A percentile compares a stretch with the other conserved stretches of the same genome.
Conservation (phyloP, 2,888 invertebrate species). For the Rhagophthalmus giganteus region DNA sequence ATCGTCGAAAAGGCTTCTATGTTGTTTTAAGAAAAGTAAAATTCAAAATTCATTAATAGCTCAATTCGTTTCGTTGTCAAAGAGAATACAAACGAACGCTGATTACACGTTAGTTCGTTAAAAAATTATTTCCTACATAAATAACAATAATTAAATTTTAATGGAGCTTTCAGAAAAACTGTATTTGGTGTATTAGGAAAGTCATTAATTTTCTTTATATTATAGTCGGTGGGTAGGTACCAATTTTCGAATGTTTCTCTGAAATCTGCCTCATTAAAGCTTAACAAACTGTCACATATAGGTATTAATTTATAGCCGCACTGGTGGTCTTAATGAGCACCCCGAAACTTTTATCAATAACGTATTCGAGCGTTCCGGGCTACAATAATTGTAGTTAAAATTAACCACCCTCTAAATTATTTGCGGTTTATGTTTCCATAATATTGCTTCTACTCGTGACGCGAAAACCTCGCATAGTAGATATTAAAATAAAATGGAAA, state of each 20-base stretch:
- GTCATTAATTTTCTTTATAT: slow-evolving; percentile 9
- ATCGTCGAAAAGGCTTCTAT: too few relatives aligned
- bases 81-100: too few relatives aligned
- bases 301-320: slow-evolving; percentile 29
- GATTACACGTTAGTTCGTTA: too few relatives aligned
- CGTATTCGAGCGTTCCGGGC: slow-evolving; percentile 29
- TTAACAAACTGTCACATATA: slow-evolving; percentile 35
- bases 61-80: too few relatives aligned
- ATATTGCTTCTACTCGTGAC: slow-evolving; percentile 15
- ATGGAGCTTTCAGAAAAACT: too few relatives aligned
- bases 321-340: slow-evolving; percentile 32
- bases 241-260: slow-evolving; percentile 7
- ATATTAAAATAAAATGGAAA: slow-evolving; percentile 30
- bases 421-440: slow-evolving; percentile 26
- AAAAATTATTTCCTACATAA: too few relatives aligned
- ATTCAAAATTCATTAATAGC: too few relatives aligned
- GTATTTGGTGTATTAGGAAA: background rate
- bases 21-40: too few relatives aligned
- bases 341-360: slow-evolving; percentile 36
- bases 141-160: too few relatives aligned
- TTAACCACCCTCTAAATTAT: slow-evolving; percentile 38
- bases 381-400: slow-evolving; percentile 37
- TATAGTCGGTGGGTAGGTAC: slow-evolving; percentile 1
- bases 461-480: slow-evolving; percentile 17
- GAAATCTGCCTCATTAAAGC: slow-evolving; percentile 31